phyloP scores from a whole-genome alignment of 1,140 invertebrate genomes.

The Theocolax elegans region DNA sequence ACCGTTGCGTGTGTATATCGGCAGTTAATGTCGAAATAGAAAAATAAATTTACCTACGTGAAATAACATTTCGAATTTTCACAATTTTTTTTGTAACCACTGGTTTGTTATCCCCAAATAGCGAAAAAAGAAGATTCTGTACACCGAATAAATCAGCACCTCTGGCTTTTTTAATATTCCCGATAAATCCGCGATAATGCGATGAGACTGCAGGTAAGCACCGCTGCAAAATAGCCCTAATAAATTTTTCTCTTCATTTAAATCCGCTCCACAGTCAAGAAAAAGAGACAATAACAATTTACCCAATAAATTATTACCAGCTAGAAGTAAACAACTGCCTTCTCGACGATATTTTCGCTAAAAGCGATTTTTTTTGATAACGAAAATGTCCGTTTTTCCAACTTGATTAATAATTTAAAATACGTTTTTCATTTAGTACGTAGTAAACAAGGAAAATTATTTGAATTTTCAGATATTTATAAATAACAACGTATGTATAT shows the following conservation, averaged over 20 bases:
- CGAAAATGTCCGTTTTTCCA: too few species aligned
- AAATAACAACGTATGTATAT: too few species aligned
- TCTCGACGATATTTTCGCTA: not conserved
- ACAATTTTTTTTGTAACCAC: too few species aligned
- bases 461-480: too few species aligned
- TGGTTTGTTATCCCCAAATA: not conserved
- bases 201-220: conserved; percentile 6
- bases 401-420: too few species aligned
- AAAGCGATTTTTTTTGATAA: not conserved
- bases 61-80: too few species aligned
- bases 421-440: too few species aligned
- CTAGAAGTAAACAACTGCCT: not conserved
- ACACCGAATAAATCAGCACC: not conserved
- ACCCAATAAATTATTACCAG: not conserved
- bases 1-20: too few species aligned
- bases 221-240: not conserved
- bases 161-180: not conserved
- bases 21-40: too few species aligned
- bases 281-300: not conserved
- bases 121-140: not conserved
- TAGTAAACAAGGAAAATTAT: too few species aligned
- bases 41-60: too few species aligned
- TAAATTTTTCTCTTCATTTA: conserved; percentile 5
- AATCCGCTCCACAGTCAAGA: not conserved
- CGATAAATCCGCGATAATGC: conserved; percentile 26